phyloP scores from a whole-genome alignment of 2,797 vertebrate genomes.

The Rhabdomys pumilio region DNA sequence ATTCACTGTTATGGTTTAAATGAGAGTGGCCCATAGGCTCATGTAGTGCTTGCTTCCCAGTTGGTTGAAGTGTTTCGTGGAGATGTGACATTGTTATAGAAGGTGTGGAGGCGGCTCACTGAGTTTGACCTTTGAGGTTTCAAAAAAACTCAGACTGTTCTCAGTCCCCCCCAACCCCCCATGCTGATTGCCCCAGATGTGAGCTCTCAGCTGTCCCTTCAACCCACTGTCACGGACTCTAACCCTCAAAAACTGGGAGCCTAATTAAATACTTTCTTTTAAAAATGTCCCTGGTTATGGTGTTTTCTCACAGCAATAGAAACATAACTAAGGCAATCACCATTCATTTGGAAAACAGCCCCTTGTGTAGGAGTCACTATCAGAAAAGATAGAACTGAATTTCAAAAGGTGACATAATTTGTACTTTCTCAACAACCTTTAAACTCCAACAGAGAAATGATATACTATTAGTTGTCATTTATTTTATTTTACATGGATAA shows the following conservation, averaged over 20 bases:
- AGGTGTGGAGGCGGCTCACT: too few relatives aligned
- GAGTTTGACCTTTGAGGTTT: neutral
- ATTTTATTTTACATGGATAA: neutral
- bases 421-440: neutral
- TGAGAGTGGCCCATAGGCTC: neutral
- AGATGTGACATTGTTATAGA: neutral
- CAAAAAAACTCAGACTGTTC: neutral
- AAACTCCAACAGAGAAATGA: neutral
- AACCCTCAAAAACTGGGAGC: neutral
- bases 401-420: neutral
- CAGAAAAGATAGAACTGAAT: neutral
- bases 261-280: neutral
- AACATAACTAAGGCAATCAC: neutral
- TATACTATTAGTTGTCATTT: neutral
- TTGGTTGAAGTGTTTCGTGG: neutral
- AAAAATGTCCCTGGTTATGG: neutral
- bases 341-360: neutral
- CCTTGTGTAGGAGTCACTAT: neutral
- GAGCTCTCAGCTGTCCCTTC: neutral
- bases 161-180: fast-evolving
- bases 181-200: neutral
- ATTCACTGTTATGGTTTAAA: neutral
- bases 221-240: neutral
- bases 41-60: neutral
- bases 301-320: neutral